These are phyloP conservation scores for Phaedon cochleariae DNA, from an alignment of 2,888 invertebrate genomes.

Conservation along the genomic window DNA sequence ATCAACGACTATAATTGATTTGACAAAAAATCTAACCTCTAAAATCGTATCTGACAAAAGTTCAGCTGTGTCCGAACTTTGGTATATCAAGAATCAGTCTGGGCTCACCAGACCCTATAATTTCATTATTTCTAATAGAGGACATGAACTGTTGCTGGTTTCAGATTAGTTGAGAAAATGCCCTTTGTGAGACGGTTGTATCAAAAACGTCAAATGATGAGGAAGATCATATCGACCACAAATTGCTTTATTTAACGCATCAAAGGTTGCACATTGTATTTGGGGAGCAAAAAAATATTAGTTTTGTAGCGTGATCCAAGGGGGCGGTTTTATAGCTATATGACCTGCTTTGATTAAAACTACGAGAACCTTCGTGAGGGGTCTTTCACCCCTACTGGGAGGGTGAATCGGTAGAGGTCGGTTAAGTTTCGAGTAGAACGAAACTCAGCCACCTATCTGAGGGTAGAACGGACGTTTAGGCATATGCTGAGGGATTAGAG, in stretches of 20 bases:
- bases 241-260: conserved; percentile 14
- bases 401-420: neutral
- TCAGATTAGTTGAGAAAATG: too few relatives aligned
- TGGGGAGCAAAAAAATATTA: neutral
- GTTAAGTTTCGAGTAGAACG: neutral
- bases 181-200: too few relatives aligned
- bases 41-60: too few relatives aligned
- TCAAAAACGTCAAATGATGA: too few relatives aligned
- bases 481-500: neutral
- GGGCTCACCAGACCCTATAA: too few relatives aligned
- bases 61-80: too few relatives aligned
- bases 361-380: neutral
- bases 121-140: too few relatives aligned
- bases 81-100: too few relatives aligned
- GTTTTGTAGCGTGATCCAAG: neutral
- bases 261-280: conserved; percentile 25
- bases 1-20: too few relatives aligned
- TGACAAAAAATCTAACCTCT: too few relatives aligned
- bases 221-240: neutral
- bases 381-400: neutral
- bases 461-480: neutral
- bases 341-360: neutral
- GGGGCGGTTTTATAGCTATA: neutral
- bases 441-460: neutral
- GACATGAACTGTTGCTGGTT: too few relatives aligned